Conservation (phyloP, 1,140 invertebrate genomes). For the Muscidifurax raptorellus region DNA sequence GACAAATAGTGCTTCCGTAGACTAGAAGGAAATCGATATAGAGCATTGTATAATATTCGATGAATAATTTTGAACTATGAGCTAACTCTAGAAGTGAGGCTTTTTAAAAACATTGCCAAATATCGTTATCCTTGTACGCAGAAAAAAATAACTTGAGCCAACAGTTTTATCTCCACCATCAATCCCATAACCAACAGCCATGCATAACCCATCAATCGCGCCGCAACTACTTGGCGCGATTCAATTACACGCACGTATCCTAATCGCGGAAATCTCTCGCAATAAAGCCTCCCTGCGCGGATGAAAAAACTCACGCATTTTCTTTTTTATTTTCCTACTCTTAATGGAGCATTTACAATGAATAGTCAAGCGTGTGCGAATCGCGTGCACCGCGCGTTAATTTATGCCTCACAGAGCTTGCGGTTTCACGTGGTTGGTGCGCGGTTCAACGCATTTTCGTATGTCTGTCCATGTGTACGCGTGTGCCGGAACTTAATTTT, state of each 20-base stretch:
- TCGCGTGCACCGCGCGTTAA: neutral
- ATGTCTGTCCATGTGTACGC: neutral
- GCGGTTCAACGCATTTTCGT: neutral
- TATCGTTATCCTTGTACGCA: neutral
- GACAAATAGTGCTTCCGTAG: neutral
- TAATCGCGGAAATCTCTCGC: neutral
- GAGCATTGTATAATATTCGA: too few relatives aligned
- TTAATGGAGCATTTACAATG: neutral
- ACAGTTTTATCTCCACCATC: neutral
- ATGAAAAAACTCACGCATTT: too few relatives aligned
- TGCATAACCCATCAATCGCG: neutral
- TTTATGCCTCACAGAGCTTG: constrained; percentile 1
- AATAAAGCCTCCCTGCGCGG: too few relatives aligned
- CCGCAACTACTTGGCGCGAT: neutral
- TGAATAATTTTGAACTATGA: too few relatives aligned
- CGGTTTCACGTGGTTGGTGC: neutral
- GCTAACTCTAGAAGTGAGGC: too few relatives aligned
- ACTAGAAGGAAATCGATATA: too few relatives aligned
- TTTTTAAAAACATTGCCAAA: neutral
- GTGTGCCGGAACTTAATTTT: constrained; percentile 19
- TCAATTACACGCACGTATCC: neutral
- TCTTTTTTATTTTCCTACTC: neutral
- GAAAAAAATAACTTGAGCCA: neutral
- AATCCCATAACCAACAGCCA: neutral
- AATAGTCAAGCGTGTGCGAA: neutral